Evolutionary conservation across 2,113 vertebrate species (phyloP).

Genomic region (Chloroceryle aenea): DNA sequence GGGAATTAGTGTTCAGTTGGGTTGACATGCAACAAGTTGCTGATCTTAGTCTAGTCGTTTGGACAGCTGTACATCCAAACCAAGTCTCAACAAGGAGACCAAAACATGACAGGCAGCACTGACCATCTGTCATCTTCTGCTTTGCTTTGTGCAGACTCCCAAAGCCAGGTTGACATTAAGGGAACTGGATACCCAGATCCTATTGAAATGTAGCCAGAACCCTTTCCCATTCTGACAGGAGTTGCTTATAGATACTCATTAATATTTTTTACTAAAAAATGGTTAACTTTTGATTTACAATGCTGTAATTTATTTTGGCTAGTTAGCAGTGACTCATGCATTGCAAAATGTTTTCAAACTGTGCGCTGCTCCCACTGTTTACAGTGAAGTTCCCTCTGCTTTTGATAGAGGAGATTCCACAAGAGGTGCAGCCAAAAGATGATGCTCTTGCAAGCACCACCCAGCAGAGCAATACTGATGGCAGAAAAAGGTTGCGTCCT

Average conservation of each 20-base stretch:
- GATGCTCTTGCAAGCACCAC: conserved; percentile 13
- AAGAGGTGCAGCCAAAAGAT: conserved; percentile 39
- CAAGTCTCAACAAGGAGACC: neutral
- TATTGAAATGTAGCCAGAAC: neutral
- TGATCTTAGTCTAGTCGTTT: neutral
- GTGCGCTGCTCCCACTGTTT: neutral
- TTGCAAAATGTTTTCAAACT: neutral
- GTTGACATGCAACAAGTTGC: neutral
- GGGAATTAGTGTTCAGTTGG: neutral
- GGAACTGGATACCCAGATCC: neutral
- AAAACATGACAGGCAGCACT: neutral
- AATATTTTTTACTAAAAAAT: neutral
- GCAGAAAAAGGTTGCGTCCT: neutral
- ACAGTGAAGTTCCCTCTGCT: neutral
- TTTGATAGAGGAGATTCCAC: conserved; percentile 1
- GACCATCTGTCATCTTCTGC: neutral
- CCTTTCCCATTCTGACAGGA: neutral
- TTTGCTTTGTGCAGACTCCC: neutral
- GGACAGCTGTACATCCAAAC: neutral
- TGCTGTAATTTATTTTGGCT: neutral
- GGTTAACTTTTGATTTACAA: neutral
- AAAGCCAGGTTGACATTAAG: neutral
- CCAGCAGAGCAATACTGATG: conserved; percentile 3
- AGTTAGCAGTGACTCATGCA: neutral
- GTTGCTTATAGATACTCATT: neutral